Base-by-base conservation (phyloP, 2,888 invertebrate species). In the Andrena praecox region DNA sequence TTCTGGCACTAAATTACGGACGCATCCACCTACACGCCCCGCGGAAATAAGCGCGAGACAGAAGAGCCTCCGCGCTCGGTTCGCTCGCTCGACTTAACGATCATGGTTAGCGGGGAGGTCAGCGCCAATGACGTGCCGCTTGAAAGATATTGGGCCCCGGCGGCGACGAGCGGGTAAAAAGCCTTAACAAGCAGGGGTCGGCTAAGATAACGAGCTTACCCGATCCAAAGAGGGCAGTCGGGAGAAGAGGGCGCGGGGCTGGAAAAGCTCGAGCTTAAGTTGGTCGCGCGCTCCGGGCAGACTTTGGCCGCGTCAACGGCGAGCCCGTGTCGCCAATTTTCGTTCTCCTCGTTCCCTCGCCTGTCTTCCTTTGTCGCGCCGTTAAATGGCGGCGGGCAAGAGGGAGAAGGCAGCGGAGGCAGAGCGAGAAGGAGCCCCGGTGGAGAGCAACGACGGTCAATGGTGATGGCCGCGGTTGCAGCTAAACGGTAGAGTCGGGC, bases 371-470 rank as follows among this genome's bases (percentile, higher is more conserved):
- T 72, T 72, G 67, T 72, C 33, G 60, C 31, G 62, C 33, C n/a
- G 67, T 66, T 70, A 60, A 64, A 50, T 2, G 27, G 33, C 29
- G 27, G 35, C n/a, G 29, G 16, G 54, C 16, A 16, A 16, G 24
- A 59, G 60, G 33, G 35, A 50, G 62, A 62, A 24, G 48, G n/a
- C 29, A 12, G 24, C 63, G 42, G 64, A n/a, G 10, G 8, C 16
- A 59, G 50, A 63, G 67, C 8, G 82, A 60, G 71, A 64, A 59
- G 31, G 68, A 71, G 70, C 24, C 50, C 24, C 54, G 2, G 12
- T 64, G 83, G 68, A 71, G 75, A 82, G 83, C 77, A 74, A 56
- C 85, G 84, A 82, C 87, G 90, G 91, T 92, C 91, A 91, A 91
- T 89, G 90, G 85, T 86, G 90, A 91, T 83, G 89, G 89, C 85